phyloP scores from a whole-genome alignment of 2,113 vertebrate genomes.

The Chaenogobius annularis region DNA sequence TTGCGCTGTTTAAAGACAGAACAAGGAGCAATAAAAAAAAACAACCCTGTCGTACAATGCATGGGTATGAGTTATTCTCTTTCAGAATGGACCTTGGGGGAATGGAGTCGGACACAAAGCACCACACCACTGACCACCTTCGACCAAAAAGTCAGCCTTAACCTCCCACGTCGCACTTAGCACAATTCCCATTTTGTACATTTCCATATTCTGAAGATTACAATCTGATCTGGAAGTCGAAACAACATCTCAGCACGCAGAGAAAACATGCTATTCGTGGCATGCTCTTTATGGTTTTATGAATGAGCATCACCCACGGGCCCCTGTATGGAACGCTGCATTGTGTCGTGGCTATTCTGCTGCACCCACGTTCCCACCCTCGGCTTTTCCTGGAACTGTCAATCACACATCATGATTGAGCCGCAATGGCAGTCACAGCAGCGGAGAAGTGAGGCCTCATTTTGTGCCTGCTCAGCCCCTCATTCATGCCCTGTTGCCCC shows the following conservation, averaged over 20 bases:
- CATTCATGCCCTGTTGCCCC: slow-evolving; percentile 56
- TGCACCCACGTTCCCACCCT: slow-evolving; percentile 58
- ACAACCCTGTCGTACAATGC: slow-evolving; percentile 13
- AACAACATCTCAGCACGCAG: slow-evolving; percentile 53
- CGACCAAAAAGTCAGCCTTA: slow-evolving; percentile 17
- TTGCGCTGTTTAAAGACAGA: slow-evolving; percentile 55
- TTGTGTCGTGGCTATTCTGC: slow-evolving; percentile 62
- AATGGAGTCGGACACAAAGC: neutral
- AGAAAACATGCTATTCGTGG: slow-evolving; percentile 59
- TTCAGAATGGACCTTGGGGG: slow-evolving; percentile 4
- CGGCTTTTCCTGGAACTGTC: slow-evolving; percentile 63
- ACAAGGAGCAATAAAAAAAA: slow-evolving; percentile 35
- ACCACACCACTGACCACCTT: neutral
- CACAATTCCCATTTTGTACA: slow-evolving; percentile 12
- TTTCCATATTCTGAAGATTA: slow-evolving; percentile 46
- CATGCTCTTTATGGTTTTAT: slow-evolving; percentile 66
- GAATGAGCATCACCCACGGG: slow-evolving; percentile 53
- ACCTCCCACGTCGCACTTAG: slow-evolving; percentile 49
- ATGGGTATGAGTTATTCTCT: slow-evolving; percentile 2
- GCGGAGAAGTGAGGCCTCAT: slow-evolving; percentile 69
- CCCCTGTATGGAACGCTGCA: slow-evolving; percentile 48
- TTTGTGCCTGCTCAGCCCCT: slow-evolving; percentile 57
- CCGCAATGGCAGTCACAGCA: slow-evolving; percentile 68
- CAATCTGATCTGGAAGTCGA: slow-evolving; percentile 56
- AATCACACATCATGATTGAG: slow-evolving; percentile 76